Evolutionary conservation across 2,888 invertebrate genomes (phyloP).

Genomic region (Nemotelus nigrinus): DNA sequence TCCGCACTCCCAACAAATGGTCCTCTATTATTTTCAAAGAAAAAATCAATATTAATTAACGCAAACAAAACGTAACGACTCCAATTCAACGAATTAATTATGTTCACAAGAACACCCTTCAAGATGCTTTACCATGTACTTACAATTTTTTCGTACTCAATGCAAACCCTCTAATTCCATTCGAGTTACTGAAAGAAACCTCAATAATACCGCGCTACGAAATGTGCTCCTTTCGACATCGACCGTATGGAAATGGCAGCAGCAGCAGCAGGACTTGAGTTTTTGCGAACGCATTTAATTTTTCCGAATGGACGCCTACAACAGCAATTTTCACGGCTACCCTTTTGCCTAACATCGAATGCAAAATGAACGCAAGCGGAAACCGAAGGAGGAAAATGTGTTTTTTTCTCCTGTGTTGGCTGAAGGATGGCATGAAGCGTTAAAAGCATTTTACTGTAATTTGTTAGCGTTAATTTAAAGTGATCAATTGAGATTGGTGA

Average conservation of each 20-base stretch:
- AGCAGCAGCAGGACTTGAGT: too few relatives aligned
- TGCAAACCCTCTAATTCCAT: conserved; percentile 20
- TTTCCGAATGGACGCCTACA: conserved; percentile 28
- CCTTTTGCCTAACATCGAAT: neutral
- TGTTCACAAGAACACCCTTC: neutral
- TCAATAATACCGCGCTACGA: neutral
- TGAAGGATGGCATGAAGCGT: conserved; percentile 28
- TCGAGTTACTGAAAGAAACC: neutral
- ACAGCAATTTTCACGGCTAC: too few relatives aligned
- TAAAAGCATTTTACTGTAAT: conserved; percentile 47
- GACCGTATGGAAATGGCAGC: too few relatives aligned
- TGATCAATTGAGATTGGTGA: conserved; percentile 22
- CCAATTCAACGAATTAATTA: neutral
- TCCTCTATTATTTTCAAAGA: too few relatives aligned
- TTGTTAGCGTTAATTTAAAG: conserved; percentile 45
- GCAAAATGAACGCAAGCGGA: conserved; percentile 24
- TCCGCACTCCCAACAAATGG: too few relatives aligned
- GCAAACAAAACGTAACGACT: conserved; percentile 9
- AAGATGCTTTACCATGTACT: neutral
- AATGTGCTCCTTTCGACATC: too few relatives aligned
- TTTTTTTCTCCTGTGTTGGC: too few relatives aligned
- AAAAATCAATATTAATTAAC: conserved; percentile 30
- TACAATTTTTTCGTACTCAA: neutral
- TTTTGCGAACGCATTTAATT: neutral
- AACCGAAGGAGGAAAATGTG: conserved; percentile 7